phyloP scores from a whole-genome alignment of 2,113 vertebrate species.

The Struthio camelus region DNA sequence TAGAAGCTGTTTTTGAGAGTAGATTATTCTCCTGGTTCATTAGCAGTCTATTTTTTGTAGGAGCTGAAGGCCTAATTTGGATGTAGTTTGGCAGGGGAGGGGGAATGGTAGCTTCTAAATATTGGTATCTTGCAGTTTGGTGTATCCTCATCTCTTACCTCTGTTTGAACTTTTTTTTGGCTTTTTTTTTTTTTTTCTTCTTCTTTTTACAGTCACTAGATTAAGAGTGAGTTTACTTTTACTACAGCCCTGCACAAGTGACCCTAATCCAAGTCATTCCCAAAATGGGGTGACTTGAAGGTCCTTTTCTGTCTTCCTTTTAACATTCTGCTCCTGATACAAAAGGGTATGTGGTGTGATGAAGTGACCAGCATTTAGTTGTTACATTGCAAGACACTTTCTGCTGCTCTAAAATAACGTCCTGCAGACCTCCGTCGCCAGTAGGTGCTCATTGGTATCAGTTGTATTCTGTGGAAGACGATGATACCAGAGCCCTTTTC shows the following conservation, averaged over 20 bases:
- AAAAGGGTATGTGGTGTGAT: not conserved
- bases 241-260: not conserved
- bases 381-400: not conserved
- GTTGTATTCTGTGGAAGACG: not conserved
- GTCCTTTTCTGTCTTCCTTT: not conserved
- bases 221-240: not conserved
- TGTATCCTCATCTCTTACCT: too few relatives aligned
- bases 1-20: accelerated
- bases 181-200: too few relatives aligned
- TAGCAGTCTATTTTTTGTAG: not conserved
- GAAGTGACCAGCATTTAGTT: not conserved
- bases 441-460: not conserved
- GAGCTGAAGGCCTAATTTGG: not conserved
- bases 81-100: not conserved
- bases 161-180: not conserved
- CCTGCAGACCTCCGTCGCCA: not conserved
- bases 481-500: not conserved
- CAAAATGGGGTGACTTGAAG: too few relatives aligned
- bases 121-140: not conserved
- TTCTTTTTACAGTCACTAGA: not conserved
- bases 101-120: not conserved
- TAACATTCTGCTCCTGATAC: not conserved
- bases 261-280: not conserved
- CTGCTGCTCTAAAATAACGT: not conserved
- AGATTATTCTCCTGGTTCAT: not conserved